Base-by-base conservation (phyloP, 2,113 vertebrate species). In the Sterna hirundo region DNA sequence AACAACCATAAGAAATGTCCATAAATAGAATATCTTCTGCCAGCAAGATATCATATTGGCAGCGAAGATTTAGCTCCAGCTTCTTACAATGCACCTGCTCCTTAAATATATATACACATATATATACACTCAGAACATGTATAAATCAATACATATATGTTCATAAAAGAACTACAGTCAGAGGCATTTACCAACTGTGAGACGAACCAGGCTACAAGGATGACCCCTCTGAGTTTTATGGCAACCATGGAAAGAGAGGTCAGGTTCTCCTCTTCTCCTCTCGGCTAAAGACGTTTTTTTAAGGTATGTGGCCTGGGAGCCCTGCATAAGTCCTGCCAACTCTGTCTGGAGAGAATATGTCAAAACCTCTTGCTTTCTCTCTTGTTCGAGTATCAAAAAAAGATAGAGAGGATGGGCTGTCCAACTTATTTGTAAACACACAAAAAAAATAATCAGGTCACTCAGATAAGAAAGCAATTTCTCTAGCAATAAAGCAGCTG, bases 1-100 rank as follows among this genome's bases (percentile, higher is more conserved):
- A 94, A 91, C 95, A 94, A 94, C 95, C 72, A 54, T 61, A 87
- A 84, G 93, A 64, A 88, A 83, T 4, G 82, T 49, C 88, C 97
- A 87, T 54, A 88, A 96, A 96, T 95, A 96, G 93, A 88, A 62
- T 38, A 57, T 78, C 55, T 70, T 47, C 91, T 66, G 78, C 93
- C 82, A 78, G 88, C 60, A 82, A 61, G 64, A 80, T 54, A 57
- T 60, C 77, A 47, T 23, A 11, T 51, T 12, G 74, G 91, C 93
- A 82, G 55, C 64, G 60, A 88, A 72, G 71, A 62, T 79, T 83
- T 29, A 36, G 47, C 77, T 60, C 58, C 34, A 92, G 82, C 58
- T 96, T 71, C 66, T 91, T 21, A 66, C 64, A 13, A 15, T 29
- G 66, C n/a, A n/a, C 54, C 55, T 54, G 42, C 49, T 83, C 66